phyloP scores from a whole-genome alignment of 2,888 invertebrate genomes.

The Lasiommata megera region DNA sequence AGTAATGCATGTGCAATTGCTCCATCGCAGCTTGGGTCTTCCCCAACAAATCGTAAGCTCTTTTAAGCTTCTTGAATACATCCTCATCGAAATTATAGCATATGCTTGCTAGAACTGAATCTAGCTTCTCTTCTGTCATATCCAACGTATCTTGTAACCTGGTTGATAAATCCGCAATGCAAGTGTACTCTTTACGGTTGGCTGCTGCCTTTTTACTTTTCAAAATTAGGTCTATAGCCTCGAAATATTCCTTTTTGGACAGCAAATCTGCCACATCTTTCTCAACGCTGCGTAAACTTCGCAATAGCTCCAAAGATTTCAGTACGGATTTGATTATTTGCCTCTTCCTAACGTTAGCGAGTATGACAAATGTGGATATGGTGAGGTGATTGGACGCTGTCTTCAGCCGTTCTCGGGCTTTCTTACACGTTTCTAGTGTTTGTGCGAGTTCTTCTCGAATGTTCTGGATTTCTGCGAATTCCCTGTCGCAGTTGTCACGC shows the following conservation, averaged over 20 bases:
- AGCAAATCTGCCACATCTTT: constrained; percentile 90
- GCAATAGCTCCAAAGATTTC: constrained; percentile 83
- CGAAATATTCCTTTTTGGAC: constrained; percentile 92
- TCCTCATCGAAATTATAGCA: constrained; percentile 87
- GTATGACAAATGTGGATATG: constrained; percentile 91
- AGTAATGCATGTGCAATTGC: constrained; percentile 96
- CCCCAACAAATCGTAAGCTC: constrained; percentile 93
- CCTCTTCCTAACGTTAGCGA: constrained; percentile 94
- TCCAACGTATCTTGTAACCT: constrained; percentile 95
- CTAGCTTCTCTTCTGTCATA: constrained; percentile 94
- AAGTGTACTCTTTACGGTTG: constrained; percentile 93
- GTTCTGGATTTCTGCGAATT: constrained; percentile 89
- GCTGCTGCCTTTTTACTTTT: constrained; percentile 93
- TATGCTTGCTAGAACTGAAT: constrained; percentile 91
- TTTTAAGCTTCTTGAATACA: constrained; percentile 91
- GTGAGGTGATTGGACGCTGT: constrained; percentile 91
- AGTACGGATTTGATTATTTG: constrained; percentile 91
- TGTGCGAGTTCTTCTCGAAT: constrained; percentile 86
- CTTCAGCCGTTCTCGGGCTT: constrained; percentile 86
- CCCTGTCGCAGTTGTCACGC: constrained; percentile 91
- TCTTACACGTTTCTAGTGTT: constrained; percentile 86
- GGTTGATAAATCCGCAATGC: constrained; percentile 92
- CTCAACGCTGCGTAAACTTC: constrained; percentile 88
- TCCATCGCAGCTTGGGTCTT: constrained; percentile 97
- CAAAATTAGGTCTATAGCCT: constrained; percentile 93